Percentiles rank a stretch among this genome's conserved stretches.
phyloP scores from a whole-genome alignment of 2,113 vertebrate genomes.

The Pluvialis apricaria region DNA sequence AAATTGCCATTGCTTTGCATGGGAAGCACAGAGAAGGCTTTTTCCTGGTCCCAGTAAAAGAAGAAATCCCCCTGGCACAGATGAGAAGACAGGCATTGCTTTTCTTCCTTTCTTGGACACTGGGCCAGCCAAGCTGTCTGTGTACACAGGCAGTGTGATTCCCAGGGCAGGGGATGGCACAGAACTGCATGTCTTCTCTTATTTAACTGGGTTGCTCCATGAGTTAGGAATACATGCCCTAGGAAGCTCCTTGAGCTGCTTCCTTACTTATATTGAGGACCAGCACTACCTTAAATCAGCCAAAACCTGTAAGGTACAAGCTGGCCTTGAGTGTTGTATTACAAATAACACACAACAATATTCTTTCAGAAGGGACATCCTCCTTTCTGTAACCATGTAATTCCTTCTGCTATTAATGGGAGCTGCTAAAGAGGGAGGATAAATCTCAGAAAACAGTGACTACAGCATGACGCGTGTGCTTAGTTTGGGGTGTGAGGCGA shows the following conservation, averaged over 20 bases:
- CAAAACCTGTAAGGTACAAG: neutral
- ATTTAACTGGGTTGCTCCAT: neutral
- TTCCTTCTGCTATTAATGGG: constrained; percentile 36
- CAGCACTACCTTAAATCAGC: neutral
- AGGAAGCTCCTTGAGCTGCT: neutral
- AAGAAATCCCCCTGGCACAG: neutral
- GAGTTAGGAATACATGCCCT: neutral
- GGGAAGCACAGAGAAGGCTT: neutral
- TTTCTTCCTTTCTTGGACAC: neutral
- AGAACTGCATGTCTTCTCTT: neutral
- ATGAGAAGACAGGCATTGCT: neutral
- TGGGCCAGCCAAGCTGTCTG: neutral
- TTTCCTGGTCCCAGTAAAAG: neutral
- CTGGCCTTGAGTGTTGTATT: constrained; percentile 11
- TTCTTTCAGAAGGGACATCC: neutral
- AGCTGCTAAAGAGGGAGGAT: constrained; percentile 30
- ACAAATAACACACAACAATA: neutral
- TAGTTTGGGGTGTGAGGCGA: neutral
- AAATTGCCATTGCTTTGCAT: neutral
- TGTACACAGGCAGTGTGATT: neutral
- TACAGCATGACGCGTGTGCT: neutral
- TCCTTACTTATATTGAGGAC: neutral
- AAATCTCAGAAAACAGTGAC: constrained; percentile 22
- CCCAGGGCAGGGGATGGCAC: neutral
- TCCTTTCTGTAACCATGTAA: neutral